phyloP scores from a whole-genome alignment of 2,888 invertebrate genomes.

The Patella depressa region DNA sequence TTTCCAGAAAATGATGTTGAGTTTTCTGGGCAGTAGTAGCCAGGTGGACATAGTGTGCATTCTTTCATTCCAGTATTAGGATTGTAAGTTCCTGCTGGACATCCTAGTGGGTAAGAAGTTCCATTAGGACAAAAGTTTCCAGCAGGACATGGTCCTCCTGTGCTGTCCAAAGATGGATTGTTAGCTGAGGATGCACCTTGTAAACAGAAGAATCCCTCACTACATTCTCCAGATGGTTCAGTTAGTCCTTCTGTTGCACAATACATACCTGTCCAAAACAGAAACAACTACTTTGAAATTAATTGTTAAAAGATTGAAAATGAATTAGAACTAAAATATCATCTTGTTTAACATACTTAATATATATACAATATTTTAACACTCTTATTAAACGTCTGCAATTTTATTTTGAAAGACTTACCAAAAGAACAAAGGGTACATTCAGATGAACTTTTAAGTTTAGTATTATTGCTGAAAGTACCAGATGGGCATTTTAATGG shows the following conservation, averaged over 20 bases:
- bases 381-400: neutral
- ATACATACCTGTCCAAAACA: slow-evolving; percentile 32
- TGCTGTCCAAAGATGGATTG: slow-evolving; percentile 47
- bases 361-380: too few species aligned
- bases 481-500: slow-evolving; percentile 60
- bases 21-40: slow-evolving; percentile 53
- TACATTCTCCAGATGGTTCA: slow-evolving; percentile 61
- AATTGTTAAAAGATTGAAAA: too few species aligned
- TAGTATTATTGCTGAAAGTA: slow-evolving; percentile 53
- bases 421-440: slow-evolving; percentile 57
- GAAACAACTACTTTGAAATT: too few species aligned
- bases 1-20: slow-evolving; percentile 48
- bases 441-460: slow-evolving; percentile 40
- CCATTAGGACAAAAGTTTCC: slow-evolving; percentile 68
- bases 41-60: slow-evolving; percentile 50
- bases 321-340: too few species aligned
- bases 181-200: slow-evolving; percentile 54
- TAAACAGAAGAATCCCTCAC: slow-evolving; percentile 66
- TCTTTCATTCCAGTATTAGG: slow-evolving; percentile 42
- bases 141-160: slow-evolving; percentile 63
- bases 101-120: slow-evolving; percentile 58
- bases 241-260: slow-evolving; percentile 56
- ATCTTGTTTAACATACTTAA: too few species aligned
- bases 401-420: slow-evolving; percentile 15
- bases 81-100: slow-evolving; percentile 53